Evolutionary conservation across 1,140 invertebrate genomes (phyloP).

Genomic region (Lepidostoma basale): DNA sequence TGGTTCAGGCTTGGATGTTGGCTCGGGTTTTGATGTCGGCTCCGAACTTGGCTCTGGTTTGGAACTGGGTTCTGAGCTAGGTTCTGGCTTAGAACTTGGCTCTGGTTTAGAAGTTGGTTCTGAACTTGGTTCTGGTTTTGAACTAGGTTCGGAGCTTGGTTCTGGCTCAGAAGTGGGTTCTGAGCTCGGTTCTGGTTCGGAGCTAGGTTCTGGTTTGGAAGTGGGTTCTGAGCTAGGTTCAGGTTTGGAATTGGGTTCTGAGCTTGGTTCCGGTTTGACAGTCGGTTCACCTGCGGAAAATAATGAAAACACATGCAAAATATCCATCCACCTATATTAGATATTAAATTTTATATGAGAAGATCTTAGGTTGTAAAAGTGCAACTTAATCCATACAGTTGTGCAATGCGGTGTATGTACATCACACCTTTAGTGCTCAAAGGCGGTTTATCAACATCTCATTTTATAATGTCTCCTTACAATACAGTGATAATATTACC

Average conservation of each 20-base stretch:
- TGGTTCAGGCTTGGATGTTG: constrained; percentile 48
- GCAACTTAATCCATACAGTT: constrained; percentile 5
- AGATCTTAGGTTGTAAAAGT: constrained; percentile 5
- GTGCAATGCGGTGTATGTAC: constrained; percentile 25
- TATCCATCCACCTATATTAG: constrained; percentile 26
- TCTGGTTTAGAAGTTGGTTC: constrained; percentile 49
- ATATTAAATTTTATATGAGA: constrained; percentile 2
- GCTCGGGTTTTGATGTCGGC: constrained; percentile 52
- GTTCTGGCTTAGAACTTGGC: constrained; percentile 50
- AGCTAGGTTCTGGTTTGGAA: constrained; percentile 52
- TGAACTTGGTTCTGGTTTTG: constrained; percentile 40
- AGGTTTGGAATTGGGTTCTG: constrained; percentile 55
- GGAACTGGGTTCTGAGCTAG: constrained; percentile 46
- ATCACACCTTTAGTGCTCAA: no score
- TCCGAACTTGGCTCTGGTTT: constrained; percentile 49
- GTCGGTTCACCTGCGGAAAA: constrained; percentile 38
- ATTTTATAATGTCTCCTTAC: no score
- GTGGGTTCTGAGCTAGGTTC: constrained; percentile 49
- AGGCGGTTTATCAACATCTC: no score
- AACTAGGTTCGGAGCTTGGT: constrained; percentile 51
- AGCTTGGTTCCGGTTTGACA: constrained; percentile 51
- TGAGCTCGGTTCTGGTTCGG: constrained; percentile 49
- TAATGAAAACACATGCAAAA: constrained; percentile 31
- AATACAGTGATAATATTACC: no score
- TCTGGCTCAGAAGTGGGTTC: constrained; percentile 54